Conservation (phyloP, 1,140 invertebrate genomes). For the honey bee (Apis mellifera) region DNA sequence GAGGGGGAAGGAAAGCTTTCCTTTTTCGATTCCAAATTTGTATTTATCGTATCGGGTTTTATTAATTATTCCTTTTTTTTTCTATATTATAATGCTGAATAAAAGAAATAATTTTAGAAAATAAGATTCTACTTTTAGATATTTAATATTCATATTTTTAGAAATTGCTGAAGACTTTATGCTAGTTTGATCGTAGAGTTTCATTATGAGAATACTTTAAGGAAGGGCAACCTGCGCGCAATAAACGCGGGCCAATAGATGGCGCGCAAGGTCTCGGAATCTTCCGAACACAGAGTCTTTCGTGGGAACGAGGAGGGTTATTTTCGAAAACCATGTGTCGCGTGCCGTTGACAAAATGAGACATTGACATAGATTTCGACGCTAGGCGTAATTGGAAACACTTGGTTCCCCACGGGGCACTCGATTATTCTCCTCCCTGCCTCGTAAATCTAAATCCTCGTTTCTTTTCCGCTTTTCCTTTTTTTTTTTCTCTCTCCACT, state of each 20-base stretch:
- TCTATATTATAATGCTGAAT: too few species aligned
- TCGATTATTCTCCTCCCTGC: constrained; percentile 17
- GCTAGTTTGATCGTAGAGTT: too few species aligned
- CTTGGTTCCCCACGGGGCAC: constrained; percentile 14
- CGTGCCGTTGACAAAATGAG: constrained; percentile 58
- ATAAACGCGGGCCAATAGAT: not conserved
- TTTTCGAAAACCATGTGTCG: constrained; percentile 54
- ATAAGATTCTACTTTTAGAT: too few species aligned
- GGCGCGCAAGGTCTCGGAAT: not conserved
- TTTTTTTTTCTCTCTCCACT: not conserved
- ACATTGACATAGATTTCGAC: constrained; percentile 40
- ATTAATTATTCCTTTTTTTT: too few species aligned
- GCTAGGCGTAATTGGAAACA: constrained; percentile 57
- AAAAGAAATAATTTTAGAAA: too few species aligned
- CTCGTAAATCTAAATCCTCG: constrained; percentile 38
- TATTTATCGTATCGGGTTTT: too few species aligned
- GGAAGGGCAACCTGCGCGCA: not conserved
- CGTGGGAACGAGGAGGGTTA: constrained; percentile 42
- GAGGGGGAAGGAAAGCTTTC: not conserved
- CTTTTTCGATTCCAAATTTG: too few species aligned
- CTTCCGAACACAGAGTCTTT: not conserved
- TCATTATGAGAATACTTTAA: constrained; percentile 1
- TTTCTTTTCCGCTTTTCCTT: not conserved
- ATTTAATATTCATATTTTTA: too few species aligned
- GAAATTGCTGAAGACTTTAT: too few species aligned